Base-by-base conservation (phyloP, 2,113 vertebrate genomes). In the Bufo gargarizans region DNA sequence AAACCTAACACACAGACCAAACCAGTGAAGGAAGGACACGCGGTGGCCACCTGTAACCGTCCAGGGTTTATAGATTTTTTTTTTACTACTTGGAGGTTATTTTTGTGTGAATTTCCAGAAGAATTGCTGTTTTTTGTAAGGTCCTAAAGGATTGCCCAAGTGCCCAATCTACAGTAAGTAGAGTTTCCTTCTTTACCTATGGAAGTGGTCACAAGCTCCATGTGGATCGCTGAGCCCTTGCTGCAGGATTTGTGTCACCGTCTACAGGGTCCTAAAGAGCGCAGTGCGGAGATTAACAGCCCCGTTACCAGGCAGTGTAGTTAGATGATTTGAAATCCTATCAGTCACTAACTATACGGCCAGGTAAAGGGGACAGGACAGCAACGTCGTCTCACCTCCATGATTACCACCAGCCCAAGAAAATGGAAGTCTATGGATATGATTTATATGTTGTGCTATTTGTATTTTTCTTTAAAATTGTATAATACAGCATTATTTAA, bases 331-430 rank as follows among this genome's bases (percentile, higher is more conserved):
- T 96, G 94, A 91, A 65, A 85, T 74, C 85, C 72, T 56, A 92
- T 90, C 96, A 97, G 96, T 97, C 96, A 97, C 96, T 97, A 97
- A 94, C 96, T 93, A 96, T 96, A 97, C 95, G 90, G 96, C 96
- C 96, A 96, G 94, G 95, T 93, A 92, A 97, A 96, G 84, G 92
- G 95, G 95, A 86, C 90, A 91, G 91, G 16, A 84, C 79, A 2
- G 0, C 45, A 14, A 14, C 88, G 33, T 33, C 33, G 33, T 33
- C 33, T 33, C 33, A 33, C 33, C 33, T 33, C 33, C 33, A 33
- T 33, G 33, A 33, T 33, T 33, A 33, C 33, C 33, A 33, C 33
- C 33, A 33, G 33, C 33, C 33, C 33, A 33, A 33, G 33, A 33
- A 33, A 7, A 55, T 55, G 53, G 53, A 55, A 7, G 53, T 6